Conservation (phyloP, 2,797 vertebrate species). For the Cynodonichthys magdalenae region DNA sequence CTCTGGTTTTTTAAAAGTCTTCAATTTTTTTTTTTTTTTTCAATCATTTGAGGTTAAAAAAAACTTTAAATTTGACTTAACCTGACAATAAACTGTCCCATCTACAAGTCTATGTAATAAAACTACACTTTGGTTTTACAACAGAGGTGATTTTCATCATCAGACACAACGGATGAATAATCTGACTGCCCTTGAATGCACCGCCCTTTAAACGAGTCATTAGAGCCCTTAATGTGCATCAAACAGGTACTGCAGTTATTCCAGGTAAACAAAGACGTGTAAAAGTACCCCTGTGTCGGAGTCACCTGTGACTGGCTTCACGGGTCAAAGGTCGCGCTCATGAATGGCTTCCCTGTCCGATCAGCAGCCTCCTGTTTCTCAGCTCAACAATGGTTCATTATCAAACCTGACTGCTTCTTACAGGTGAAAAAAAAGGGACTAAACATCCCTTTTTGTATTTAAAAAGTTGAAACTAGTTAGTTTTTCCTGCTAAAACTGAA, state of each 20-base stretch:
- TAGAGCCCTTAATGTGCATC: constrained; percentile 8
- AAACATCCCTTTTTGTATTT: background rate
- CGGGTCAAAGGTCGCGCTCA: constrained; percentile 59
- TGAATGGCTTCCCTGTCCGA: constrained; percentile 66
- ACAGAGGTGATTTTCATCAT: background rate
- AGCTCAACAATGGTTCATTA: constrained; percentile 56
- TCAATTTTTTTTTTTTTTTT: too few relatives aligned
- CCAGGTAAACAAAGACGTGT: constrained; percentile 46
- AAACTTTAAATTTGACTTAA: too few relatives aligned
- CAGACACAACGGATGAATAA: background rate
- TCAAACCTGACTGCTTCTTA: constrained; percentile 34
- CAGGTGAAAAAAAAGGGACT: constrained; percentile 15
- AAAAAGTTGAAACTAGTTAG: background rate
- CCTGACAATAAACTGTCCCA: background rate
- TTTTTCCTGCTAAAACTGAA: background rate
- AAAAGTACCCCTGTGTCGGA: constrained; percentile 53
- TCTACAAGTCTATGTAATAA: background rate
- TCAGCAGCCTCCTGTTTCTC: constrained; percentile 69
- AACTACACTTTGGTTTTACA: background rate
- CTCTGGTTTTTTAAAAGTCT: too few relatives aligned
- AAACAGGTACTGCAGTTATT: constrained; percentile 26
- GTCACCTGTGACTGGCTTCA: constrained; percentile 61
- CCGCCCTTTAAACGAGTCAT: background rate
- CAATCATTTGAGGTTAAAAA: too few relatives aligned
- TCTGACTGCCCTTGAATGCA: background rate